Conservation (phyloP, 35 echinoderm and acorn worm genomes). For the Amphiura filiformis region DNA sequence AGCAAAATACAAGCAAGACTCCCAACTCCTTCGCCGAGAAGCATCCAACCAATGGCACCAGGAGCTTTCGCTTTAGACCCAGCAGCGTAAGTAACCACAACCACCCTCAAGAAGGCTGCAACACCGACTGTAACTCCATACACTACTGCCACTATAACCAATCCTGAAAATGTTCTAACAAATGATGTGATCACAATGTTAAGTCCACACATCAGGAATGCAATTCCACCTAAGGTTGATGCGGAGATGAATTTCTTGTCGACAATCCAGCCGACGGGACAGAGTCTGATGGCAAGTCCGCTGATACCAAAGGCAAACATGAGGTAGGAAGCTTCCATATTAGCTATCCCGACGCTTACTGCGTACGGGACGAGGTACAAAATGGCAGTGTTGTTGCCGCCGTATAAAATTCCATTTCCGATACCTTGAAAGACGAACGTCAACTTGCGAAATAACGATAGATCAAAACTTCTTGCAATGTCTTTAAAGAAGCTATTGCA, state of each 20-base stretch:
- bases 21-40: background rate
- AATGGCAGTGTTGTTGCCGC: background rate
- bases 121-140: background rate
- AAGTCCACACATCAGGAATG: background rate
- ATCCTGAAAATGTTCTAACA: background rate
- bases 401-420: background rate
- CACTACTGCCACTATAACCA: background rate
- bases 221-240: background rate
- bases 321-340: background rate
- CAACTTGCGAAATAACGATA: background rate
- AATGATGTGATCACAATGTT: background rate
- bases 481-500: background rate
- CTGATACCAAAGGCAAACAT: background rate
- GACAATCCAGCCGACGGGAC: background rate
- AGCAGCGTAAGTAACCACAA: background rate
- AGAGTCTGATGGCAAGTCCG: background rate
- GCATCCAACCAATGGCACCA: background rate
- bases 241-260: background rate
- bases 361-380: background rate
- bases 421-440: background rate
- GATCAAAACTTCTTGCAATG: background rate
- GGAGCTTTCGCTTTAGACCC: background rate
- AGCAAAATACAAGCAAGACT: background rate
- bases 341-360: background rate
- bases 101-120: background rate